Evolutionary conservation across 2,113 vertebrate species (phyloP).

Genomic region (Burhinus bistriatus): DNA sequence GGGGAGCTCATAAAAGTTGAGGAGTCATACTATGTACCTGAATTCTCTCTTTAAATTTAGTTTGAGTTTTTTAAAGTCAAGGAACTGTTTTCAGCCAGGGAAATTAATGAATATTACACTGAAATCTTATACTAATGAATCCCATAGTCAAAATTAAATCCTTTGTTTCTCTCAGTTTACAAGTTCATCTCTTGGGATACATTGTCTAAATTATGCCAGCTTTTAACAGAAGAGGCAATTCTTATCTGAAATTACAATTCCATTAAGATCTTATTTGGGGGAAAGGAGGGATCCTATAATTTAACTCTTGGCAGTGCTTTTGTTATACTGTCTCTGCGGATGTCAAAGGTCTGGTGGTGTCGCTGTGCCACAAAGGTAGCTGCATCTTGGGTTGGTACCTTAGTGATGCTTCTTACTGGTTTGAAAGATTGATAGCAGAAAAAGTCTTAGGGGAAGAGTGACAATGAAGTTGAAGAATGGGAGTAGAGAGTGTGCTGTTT

Average conservation of each 20-base stretch:
- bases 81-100: neutral
- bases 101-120: neutral
- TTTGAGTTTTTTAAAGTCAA: neutral
- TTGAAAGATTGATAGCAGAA: neutral
- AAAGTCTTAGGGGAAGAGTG: neutral
- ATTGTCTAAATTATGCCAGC: neutral
- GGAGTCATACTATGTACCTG: rapidly evolving
- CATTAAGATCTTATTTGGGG: neutral
- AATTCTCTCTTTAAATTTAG: neutral
- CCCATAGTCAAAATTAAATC: neutral
- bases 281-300: neutral
- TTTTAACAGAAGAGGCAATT: neutral
- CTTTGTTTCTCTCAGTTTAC: neutral
- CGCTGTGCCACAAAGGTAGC: neutral
- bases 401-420: neutral
- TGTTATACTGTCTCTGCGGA: neutral
- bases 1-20: neutral
- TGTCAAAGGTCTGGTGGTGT: neutral
- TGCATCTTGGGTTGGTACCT: neutral
- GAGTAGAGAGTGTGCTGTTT: neutral
- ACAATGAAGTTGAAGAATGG: neutral
- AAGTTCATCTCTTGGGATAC: neutral
- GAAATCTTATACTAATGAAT: neutral
- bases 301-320: neutral
- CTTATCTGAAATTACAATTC: neutral